phyloP scores from a whole-genome alignment of 2,888 invertebrate genomes.

The Lasioglossum calceatum region DNA sequence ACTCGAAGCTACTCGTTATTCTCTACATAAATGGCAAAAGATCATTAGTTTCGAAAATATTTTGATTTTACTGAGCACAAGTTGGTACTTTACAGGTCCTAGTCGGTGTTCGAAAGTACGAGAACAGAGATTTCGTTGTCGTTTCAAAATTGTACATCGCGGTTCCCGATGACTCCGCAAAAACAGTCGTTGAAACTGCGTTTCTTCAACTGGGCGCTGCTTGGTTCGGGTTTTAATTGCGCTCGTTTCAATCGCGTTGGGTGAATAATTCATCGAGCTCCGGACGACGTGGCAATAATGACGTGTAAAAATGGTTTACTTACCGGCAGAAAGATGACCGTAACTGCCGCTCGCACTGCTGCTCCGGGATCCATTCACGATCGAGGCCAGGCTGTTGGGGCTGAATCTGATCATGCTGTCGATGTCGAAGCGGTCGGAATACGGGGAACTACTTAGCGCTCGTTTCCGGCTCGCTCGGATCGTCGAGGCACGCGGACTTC shows the following conservation, averaged over 20 bases:
- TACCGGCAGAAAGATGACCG: slow-evolving; percentile 97
- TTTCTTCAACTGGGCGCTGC: neutral
- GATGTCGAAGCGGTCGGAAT: slow-evolving; percentile 97
- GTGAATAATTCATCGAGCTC: slow-evolving; percentile 23
- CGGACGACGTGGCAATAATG: neutral
- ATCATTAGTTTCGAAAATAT: too few species aligned
- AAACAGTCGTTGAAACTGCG: neutral
- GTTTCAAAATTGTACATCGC: neutral
- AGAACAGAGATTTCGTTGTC: neutral
- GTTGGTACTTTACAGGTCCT: too few species aligned
- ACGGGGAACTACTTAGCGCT: slow-evolving; percentile 96
- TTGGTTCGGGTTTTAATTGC: neutral
- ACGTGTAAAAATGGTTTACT: slow-evolving; percentile 37
- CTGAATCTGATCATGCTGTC: slow-evolving; percentile 98
- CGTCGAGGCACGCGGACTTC: slow-evolving; percentile 87
- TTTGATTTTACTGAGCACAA: too few species aligned
- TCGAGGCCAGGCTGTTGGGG: slow-evolving; percentile 94
- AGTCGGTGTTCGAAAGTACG: too few species aligned
- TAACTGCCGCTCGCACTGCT: slow-evolving; percentile 97
- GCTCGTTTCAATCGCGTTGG: neutral
- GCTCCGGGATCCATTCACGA: slow-evolving; percentile 93
- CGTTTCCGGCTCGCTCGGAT: slow-evolving; percentile 93
- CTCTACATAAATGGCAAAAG: too few species aligned
- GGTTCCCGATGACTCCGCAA: neutral
- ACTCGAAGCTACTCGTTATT: too few species aligned